Conservation (phyloP, 2,113 vertebrate genomes). For the Cebidichthys violaceus region DNA sequence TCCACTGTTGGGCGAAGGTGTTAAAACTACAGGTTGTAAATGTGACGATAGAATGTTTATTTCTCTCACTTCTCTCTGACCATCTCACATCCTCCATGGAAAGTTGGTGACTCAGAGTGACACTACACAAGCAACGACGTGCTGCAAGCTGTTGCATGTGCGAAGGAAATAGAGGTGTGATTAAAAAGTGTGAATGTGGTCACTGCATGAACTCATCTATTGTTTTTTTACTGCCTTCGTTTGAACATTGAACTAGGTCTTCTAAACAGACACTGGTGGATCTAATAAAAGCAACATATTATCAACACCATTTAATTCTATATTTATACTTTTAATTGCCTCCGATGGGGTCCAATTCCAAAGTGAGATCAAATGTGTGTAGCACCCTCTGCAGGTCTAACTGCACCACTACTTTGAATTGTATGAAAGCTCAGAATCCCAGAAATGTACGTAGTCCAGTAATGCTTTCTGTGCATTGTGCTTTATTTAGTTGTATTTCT, state of each 20-base stretch:
- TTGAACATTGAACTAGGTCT: background rate
- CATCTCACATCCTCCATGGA: background rate
- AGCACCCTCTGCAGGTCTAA: conserved; percentile 17
- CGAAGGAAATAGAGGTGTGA: background rate
- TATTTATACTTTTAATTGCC: background rate
- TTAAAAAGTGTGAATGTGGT: background rate
- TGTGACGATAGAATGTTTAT: background rate
- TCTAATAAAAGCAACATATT: background rate
- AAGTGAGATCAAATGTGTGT: background rate
- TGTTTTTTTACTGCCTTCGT: background rate
- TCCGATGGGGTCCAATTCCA: background rate
- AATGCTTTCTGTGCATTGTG: background rate
- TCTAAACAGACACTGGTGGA: background rate
- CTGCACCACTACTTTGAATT: background rate
- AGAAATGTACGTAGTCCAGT: background rate
- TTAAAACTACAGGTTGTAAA: background rate
- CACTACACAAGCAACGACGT: too few species aligned
- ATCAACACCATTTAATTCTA: background rate
- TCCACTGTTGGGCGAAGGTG: background rate
- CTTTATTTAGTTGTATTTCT: background rate
- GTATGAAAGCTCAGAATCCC: background rate
- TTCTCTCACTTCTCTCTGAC: background rate
- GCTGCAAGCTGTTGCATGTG: background rate
- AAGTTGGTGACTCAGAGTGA: background rate
- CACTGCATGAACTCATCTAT: background rate